Percentiles rank a stretch among this genome's conserved stretches.
These are phyloP conservation scores for Oithona nana DNA, from an alignment of 2,888 invertebrate genomes.

Conservation along the genomic window DNA sequence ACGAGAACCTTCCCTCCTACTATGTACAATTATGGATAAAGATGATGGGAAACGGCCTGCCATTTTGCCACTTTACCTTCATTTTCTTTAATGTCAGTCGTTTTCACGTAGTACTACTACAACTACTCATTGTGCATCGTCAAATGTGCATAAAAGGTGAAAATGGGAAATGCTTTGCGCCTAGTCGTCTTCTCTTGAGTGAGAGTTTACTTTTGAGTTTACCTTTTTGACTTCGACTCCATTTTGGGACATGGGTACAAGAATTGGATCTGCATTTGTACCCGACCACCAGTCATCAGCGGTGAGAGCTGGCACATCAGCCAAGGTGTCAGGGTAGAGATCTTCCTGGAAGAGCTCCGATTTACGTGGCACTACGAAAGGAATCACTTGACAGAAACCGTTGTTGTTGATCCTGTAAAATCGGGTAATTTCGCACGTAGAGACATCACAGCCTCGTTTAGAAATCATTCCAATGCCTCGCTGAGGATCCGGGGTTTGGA, in stretches of 20 bases:
- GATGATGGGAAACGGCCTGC: too few species aligned
- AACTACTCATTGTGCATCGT: too few species aligned
- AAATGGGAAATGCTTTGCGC: too few species aligned
- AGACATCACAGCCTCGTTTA: slow-evolving; percentile 85
- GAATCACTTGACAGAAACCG: slow-evolving; percentile 63
- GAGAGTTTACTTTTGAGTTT: neutral
- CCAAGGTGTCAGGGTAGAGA: slow-evolving; percentile 82
- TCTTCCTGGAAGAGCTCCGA: slow-evolving; percentile 94
- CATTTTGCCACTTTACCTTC: too few species aligned
- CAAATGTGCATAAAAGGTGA: too few species aligned
- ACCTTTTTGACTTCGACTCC: slow-evolving; percentile 10
- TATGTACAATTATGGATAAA: too few species aligned
- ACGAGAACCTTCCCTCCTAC: too few species aligned
- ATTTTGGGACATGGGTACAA: slow-evolving; percentile 26
- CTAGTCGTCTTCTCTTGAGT: neutral
- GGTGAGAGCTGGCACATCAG: slow-evolving; percentile 66
- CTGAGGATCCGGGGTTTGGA: slow-evolving; percentile 93
- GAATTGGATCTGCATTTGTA: slow-evolving; percentile 67
- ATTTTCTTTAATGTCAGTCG: too few species aligned
- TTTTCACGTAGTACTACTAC: too few species aligned
- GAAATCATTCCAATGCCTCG: slow-evolving; percentile 87
- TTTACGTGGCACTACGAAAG: slow-evolving; percentile 97
- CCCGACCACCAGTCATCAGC: slow-evolving; percentile 84
- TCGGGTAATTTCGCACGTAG: slow-evolving; percentile 78
- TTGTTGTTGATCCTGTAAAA: slow-evolving; percentile 48